Percentiles rank a stretch among this genome's conserved stretches.
Conservation (phyloP, 2,113 vertebrate genomes). For the Oenanthe melanoleuca region DNA sequence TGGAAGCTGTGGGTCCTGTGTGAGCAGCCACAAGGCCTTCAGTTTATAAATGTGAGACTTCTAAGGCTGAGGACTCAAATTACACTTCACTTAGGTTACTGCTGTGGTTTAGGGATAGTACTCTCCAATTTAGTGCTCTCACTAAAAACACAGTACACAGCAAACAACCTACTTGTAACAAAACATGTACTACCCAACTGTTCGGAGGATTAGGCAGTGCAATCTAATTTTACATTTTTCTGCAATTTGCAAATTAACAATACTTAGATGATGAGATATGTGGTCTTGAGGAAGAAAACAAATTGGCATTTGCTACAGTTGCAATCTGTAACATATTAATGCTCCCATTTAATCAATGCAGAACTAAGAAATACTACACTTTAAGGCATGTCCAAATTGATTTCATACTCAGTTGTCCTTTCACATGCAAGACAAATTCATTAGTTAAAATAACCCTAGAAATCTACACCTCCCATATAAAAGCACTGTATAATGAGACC, state of each 20-base stretch:
- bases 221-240: background rate
- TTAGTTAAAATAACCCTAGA: conserved; percentile 6
- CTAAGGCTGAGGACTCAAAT: background rate
- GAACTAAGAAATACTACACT: conserved; percentile 56
- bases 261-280: background rate
- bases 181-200: background rate
- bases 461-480: background rate
- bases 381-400: conserved; percentile 62
- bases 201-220: background rate
- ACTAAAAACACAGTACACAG: background rate
- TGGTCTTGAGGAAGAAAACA: conserved; percentile 9
- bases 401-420: conserved; percentile 69
- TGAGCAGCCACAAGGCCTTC: background rate
- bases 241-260: conserved; percentile 25
- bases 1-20: background rate
- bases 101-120: background rate
- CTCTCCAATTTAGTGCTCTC: background rate
- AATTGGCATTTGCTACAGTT: conserved; percentile 28
- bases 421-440: conserved; percentile 62
- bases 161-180: background rate
- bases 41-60: rapidly evolving
- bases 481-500: background rate
- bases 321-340: conserved; percentile 49
- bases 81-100: background rate
- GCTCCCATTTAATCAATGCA: conserved; percentile 49